Percentiles rank a stretch among this genome's conserved stretches.
Conservation (phyloP, 2,888 invertebrate genomes). For the Synanthedon formicaeformis region DNA sequence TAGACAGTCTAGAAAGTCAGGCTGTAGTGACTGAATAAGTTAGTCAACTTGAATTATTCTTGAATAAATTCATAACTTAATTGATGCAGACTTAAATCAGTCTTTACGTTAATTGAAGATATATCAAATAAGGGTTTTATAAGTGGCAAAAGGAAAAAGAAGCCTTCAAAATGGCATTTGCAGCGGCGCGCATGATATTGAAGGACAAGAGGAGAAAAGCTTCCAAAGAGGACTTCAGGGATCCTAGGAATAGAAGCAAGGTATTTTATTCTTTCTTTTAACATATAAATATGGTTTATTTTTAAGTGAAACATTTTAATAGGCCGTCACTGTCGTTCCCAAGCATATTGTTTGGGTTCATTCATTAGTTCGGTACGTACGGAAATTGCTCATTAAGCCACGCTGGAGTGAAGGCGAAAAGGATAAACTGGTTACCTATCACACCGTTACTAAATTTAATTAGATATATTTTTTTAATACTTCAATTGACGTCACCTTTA, state of each 20-base stretch:
- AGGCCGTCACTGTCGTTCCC: background rate
- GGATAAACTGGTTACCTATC: constrained; percentile 15
- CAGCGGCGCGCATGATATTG: constrained; percentile 85
- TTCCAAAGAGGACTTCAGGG: constrained; percentile 82
- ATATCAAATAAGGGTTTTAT: background rate
- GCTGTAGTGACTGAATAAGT: no score
- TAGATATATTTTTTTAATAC: no score
- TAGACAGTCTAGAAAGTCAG: no score
- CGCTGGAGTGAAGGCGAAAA: constrained; percentile 14
- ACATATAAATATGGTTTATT: constrained; percentile 1
- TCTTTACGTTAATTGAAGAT: no score
- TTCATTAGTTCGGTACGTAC: constrained; percentile 38
- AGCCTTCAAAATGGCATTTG: constrained; percentile 78
- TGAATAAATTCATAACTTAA: no score
- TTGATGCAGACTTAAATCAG: no score
- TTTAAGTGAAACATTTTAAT: no score
- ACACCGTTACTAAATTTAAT: constrained; percentile 16
- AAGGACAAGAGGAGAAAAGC: constrained; percentile 85
- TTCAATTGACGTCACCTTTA: no score
- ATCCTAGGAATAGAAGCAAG: constrained; percentile 83
- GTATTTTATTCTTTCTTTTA: constrained; percentile 50
- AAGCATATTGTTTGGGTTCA: constrained; percentile 15
- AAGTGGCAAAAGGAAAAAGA: constrained; percentile 21
- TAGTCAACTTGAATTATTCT: no score
- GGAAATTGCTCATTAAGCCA: constrained; percentile 56